Evolutionary conservation across 1,140 invertebrate genomes (phyloP).

Genomic region (Zaprionus ghesquierei): DNA sequence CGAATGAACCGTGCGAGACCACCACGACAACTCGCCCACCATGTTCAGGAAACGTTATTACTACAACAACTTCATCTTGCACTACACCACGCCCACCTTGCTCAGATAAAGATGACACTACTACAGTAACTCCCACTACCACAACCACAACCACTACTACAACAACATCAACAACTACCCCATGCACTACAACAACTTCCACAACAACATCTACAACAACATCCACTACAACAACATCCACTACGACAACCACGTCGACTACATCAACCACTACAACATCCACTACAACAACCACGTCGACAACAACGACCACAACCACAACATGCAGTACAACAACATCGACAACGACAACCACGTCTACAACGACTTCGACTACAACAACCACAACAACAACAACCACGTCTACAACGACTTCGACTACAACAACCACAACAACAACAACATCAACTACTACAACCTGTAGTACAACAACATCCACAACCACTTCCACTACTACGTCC

Average conservation of each 20-base stretch:
- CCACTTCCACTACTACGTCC: neutral
- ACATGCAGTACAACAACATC: slow-evolving; percentile 1
- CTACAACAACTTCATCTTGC: slow-evolving; percentile 2
- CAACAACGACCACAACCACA: neutral
- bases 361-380: slow-evolving; percentile 13
- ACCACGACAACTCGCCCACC: slow-evolving; percentile 23
- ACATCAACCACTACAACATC: slow-evolving; percentile 14
- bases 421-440: slow-evolving; percentile 9
- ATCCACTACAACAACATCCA: neutral
- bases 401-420: slow-evolving; percentile 14
- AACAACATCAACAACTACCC: slow-evolving; percentile 1
- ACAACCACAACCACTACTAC: slow-evolving; percentile 1
- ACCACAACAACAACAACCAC: slow-evolving; percentile 18
- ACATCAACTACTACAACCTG: slow-evolving; percentile 13
- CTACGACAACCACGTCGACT: neutral
- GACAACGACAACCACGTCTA: neutral
- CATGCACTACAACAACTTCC: neutral
- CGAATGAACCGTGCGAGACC: slow-evolving; percentile 21
- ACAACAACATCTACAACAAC: slow-evolving; percentile 4
- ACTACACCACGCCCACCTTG: slow-evolving; percentile 6
- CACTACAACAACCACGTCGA: slow-evolving; percentile 12
- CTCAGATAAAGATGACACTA: slow-evolving; percentile 1
- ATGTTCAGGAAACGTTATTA: slow-evolving; percentile 16
- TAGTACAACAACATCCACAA: slow-evolving; percentile 12
- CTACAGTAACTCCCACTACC: slow-evolving; percentile 1